Conservation (phyloP, 2,888 invertebrate species). For the Drosophila glabriapex region DNA sequence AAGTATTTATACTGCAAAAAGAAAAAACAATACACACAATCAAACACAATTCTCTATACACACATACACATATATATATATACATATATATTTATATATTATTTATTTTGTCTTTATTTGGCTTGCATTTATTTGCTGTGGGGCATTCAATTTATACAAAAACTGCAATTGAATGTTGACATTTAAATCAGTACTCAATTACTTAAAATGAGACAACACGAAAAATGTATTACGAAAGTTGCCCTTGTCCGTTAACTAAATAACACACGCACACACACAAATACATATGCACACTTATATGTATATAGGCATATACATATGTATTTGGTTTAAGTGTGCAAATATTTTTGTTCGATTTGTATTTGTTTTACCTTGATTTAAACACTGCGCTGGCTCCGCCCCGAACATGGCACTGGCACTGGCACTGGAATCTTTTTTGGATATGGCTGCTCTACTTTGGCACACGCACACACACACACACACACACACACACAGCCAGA, state of each 20-base stretch:
- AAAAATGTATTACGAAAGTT: constrained; percentile 26
- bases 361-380: constrained; percentile 80
- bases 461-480: constrained; percentile 45
- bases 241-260: constrained; percentile 42
- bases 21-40: background rate
- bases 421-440: constrained; percentile 43
- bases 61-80: background rate
- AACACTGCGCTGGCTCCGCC: constrained; percentile 72
- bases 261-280: constrained; percentile 17
- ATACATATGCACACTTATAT: background rate
- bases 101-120: constrained; percentile 10
- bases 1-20: background rate
- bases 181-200: constrained; percentile 74
- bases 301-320: constrained; percentile 9
- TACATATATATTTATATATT: background rate
- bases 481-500: constrained; percentile 23
- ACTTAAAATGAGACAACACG: constrained; percentile 60
- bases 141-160: constrained; percentile 22
- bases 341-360: constrained; percentile 79
- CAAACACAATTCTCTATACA: background rate
- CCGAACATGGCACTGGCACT: constrained; percentile 65
- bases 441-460: constrained; percentile 59
- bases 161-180: constrained; percentile 62
- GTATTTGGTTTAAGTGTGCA: constrained; percentile 46
- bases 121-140: constrained; percentile 30